Evolutionary conservation across 2,113 vertebrate species (phyloP).

Genomic region (Nibea albiflora): DNA sequence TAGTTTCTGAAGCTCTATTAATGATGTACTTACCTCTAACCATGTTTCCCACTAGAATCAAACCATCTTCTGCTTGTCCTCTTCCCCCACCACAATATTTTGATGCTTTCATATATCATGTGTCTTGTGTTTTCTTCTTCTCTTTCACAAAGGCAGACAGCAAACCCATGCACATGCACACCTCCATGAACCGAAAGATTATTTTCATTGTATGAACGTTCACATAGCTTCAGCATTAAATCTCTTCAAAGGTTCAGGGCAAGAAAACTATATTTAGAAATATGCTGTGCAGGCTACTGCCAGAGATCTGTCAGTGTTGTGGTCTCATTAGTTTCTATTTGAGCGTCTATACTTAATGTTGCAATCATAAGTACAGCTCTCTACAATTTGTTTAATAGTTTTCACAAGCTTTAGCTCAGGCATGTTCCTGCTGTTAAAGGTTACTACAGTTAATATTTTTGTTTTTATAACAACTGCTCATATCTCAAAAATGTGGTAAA

Average conservation of each 20-base stretch:
- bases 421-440: not conserved
- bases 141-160: not conserved
- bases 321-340: no score
- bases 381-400: not conserved
- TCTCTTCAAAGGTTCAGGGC: no score
- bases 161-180: not conserved
- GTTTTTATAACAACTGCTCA: not conserved
- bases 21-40: not conserved
- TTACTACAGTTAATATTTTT: not conserved
- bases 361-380: not conserved
- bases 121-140: not conserved
- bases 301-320: no score
- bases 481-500: conserved; percentile 4
- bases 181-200: no score
- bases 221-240: no score
- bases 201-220: no score
- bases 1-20: no score
- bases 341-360: no score
- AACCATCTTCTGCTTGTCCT: not conserved
- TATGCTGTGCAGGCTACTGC: no score
- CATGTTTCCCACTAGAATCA: not conserved
- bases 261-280: no score
- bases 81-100: not conserved
- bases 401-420: not conserved
- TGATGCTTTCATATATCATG: not conserved